Conservation (phyloP, 1,140 invertebrate species). For the Helicoverpa zea region DNA sequence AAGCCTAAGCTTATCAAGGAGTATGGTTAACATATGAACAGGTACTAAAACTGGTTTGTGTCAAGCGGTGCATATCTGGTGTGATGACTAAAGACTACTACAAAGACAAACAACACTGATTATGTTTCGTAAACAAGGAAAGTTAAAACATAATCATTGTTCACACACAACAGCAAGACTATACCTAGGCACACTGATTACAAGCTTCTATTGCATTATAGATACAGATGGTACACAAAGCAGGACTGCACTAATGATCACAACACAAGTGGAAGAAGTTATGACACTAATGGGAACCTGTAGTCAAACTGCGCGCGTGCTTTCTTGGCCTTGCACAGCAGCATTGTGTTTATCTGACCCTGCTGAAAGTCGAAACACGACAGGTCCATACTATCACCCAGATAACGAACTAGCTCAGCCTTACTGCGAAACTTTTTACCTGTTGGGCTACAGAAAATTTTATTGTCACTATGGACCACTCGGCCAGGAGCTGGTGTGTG, state of each 20-base stretch:
- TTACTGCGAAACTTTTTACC: constrained; percentile 94
- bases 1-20: constrained; percentile 52
- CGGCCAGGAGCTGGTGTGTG: constrained; percentile 57
- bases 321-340: constrained; percentile 89
- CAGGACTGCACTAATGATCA: constrained; percentile 81
- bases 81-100: constrained; percentile 43
- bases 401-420: constrained; percentile 92
- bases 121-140: constrained; percentile 46
- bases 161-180: constrained; percentile 49
- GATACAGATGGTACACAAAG: constrained; percentile 79
- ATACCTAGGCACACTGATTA: constrained; percentile 49
- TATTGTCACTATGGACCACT: constrained; percentile 69
- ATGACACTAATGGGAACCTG: constrained; percentile 87
- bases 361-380: constrained; percentile 94
- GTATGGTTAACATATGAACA: constrained; percentile 39
- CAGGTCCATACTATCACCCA: constrained; percentile 93
- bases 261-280: constrained; percentile 81
- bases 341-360: constrained; percentile 90
- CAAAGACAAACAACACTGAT: constrained; percentile 49
- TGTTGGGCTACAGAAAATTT: constrained; percentile 89
- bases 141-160: constrained; percentile 53
- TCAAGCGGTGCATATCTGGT: constrained; percentile 60
- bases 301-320: constrained; percentile 90
- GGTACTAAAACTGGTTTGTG: constrained; percentile 53
- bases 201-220: constrained; percentile 69